Conservation (phyloP, 1,140 invertebrate genomes). For the Panagrolaimus sp. region DNA sequence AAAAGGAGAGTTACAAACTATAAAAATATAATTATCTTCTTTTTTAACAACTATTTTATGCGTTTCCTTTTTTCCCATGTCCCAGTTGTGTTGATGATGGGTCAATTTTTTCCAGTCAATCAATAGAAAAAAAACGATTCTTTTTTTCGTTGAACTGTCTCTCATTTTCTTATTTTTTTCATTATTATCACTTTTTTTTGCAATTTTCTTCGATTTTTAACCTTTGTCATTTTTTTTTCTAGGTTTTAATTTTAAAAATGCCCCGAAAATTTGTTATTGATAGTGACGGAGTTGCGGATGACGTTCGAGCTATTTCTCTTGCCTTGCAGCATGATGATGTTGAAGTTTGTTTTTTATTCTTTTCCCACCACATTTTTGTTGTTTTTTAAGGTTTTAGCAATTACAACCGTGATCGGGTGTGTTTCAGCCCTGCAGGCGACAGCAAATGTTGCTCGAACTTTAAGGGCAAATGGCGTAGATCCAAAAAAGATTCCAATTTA, state of each 20-base stretch:
- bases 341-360: slow-evolving; percentile 35
- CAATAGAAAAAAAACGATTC: too few relatives aligned
- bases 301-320: slow-evolving; percentile 53
- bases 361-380: not conserved
- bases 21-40: too few relatives aligned
- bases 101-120: too few relatives aligned
- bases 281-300: slow-evolving; percentile 52
- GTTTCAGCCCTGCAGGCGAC: slow-evolving; percentile 44
- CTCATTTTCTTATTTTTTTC: too few relatives aligned
- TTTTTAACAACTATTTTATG: too few relatives aligned
- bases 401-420: slow-evolving; percentile 47
- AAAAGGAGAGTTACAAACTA: too few relatives aligned
- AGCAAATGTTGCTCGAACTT: slow-evolving; percentile 47
- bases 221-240: not conserved
- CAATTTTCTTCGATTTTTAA: too few relatives aligned
- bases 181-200: too few relatives aligned
- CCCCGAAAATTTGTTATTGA: slow-evolving; percentile 43
- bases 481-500: slow-evolving; percentile 47
- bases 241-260: not conserved
- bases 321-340: slow-evolving; percentile 48
- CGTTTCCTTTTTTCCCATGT: too few relatives aligned
- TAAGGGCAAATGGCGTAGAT: slow-evolving; percentile 42
- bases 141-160: too few relatives aligned
- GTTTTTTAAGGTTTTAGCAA: slow-evolving; percentile 37
- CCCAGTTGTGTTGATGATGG: too few relatives aligned